phyloP scores from a whole-genome alignment of 2,113 vertebrate species.

The Columbina picui region DNA sequence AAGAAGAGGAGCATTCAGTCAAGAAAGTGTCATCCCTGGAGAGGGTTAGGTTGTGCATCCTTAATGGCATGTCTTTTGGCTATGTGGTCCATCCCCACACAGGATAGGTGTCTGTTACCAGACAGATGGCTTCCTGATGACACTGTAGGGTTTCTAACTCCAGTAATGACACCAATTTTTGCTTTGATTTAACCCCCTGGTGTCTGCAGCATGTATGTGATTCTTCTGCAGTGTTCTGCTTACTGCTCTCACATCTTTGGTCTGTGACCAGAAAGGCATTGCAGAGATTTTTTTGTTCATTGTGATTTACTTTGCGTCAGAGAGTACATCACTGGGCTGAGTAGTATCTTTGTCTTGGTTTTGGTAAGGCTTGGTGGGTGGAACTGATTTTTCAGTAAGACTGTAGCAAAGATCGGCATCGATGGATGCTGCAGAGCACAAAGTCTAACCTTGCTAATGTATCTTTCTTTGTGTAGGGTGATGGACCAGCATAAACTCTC shows the following conservation, averaged over 20 bases:
- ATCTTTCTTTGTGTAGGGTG: slow-evolving; percentile 78
- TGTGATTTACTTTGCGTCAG: not conserved
- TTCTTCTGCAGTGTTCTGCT: not conserved
- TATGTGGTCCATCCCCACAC: not conserved
- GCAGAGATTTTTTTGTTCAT: not conserved
- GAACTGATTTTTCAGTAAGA: not conserved
- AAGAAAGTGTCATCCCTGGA: not conserved
- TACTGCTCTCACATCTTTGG: not conserved
- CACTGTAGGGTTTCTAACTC: not conserved
- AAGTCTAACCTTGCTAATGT: not conserved
- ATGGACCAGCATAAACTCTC: slow-evolving; percentile 95
- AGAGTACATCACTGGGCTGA: not conserved
- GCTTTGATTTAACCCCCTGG: not conserved
- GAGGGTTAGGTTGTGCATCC: not conserved
- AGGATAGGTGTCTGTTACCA: not conserved
- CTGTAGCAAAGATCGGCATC: not conserved
- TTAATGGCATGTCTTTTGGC: not conserved
- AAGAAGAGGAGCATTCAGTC: not conserved
- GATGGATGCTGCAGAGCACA: not conserved
- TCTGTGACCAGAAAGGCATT: not conserved
- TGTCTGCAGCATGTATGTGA: not conserved
- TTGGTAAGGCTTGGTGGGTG: not conserved
- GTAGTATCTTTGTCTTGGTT: not conserved
- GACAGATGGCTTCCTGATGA: not conserved
- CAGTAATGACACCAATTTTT: not conserved